A percentile compares a stretch with the other conserved stretches of the same genome.
These are phyloP conservation scores for Galaxea fascicularis DNA, from an alignment of 92 coral and sea anemone genomes.

Conservation along the genomic window DNA sequence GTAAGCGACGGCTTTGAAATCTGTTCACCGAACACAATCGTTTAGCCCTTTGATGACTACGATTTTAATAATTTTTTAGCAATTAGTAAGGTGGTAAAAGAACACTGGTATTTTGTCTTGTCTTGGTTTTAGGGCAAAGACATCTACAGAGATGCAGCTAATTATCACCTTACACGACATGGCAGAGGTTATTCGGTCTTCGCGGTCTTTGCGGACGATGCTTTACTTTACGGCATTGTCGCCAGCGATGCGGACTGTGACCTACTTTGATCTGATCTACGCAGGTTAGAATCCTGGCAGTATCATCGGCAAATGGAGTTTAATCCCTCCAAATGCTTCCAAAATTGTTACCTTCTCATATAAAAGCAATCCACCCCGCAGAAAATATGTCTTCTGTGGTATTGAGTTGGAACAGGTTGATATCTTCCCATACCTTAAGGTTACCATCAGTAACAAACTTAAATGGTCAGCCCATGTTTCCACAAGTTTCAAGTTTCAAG, in stretches of 20 bases:
- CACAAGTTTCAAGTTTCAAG: too few relatives aligned
- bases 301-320: too few relatives aligned
- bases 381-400: too few relatives aligned
- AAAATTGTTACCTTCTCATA: constrained; percentile 9
- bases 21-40: too few relatives aligned
- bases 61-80: too few relatives aligned
- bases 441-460: constrained; percentile 33
- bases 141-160: too few relatives aligned
- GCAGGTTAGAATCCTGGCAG: constrained; percentile 24
- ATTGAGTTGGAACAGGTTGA: constrained; percentile 45
- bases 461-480: constrained; percentile 53
- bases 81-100: too few relatives aligned
- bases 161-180: constrained; percentile 16
- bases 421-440: constrained; percentile 41
- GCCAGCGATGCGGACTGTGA: constrained; percentile 8
- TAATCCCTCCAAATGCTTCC: too few relatives aligned
- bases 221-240: constrained; percentile 19
- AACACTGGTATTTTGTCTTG: too few relatives aligned
- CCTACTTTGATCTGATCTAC: background rate
- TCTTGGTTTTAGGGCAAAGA: constrained; percentile 3
- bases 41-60: too few relatives aligned
- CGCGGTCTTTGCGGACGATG: constrained; percentile 7
- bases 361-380: background rate
- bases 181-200: constrained; percentile 8
- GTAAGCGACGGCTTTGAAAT: too few relatives aligned